Conservation (phyloP, 1,140 invertebrate genomes). For the Aphaenogaster floridana region DNA sequence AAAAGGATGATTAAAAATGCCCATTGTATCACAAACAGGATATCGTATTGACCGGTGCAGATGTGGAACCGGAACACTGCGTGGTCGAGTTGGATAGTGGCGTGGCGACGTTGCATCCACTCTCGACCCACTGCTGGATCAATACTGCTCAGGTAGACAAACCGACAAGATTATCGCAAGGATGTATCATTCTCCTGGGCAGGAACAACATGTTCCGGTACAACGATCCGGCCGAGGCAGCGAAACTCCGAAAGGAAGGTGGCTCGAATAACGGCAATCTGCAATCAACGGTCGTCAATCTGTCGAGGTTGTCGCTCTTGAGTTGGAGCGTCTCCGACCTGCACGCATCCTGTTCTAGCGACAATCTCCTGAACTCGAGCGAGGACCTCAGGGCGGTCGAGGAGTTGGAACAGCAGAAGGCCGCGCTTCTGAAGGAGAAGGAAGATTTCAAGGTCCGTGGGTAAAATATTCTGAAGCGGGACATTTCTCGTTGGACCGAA, state of each 20-base stretch:
- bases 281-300: slow-evolving; percentile 90
- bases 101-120: slow-evolving; percentile 92
- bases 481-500: background rate
- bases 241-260: slow-evolving; percentile 92
- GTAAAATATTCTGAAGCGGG: background rate
- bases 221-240: slow-evolving; percentile 96
- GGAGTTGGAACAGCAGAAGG: slow-evolving; percentile 86
- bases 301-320: slow-evolving; percentile 94
- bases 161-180: slow-evolving; percentile 92
- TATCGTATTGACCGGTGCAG: slow-evolving; percentile 92
- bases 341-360: slow-evolving; percentile 90
- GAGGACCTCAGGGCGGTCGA: slow-evolving; percentile 85
- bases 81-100: slow-evolving; percentile 91
- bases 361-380: slow-evolving; percentile 89
- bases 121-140: slow-evolving; percentile 93
- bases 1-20: background rate
- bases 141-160: slow-evolving; percentile 93
- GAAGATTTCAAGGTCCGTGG: slow-evolving; percentile 84
- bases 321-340: slow-evolving; percentile 94
- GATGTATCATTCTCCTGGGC: slow-evolving; percentile 94
- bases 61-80: slow-evolving; percentile 95
- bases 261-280: slow-evolving; percentile 86
- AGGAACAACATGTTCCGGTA: slow-evolving; percentile 97
- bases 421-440: slow-evolving; percentile 85
- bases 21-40: slow-evolving; percentile 87